Evolutionary conservation across 2,888 invertebrate genomes (phyloP).

Genomic region (Dolichopus griseipennis): DNA sequence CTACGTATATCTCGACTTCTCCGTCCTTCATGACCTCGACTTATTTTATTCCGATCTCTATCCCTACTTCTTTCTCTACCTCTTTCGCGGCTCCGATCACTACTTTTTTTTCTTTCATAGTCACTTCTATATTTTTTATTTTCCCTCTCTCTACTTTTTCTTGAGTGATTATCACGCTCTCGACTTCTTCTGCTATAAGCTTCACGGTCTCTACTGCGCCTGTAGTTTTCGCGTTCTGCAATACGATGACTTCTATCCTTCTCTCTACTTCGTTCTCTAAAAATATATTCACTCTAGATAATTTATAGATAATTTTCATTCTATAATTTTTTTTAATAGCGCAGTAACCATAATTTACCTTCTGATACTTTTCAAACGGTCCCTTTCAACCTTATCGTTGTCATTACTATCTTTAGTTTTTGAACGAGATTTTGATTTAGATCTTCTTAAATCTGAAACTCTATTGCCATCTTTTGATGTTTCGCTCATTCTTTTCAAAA

Average conservation of each 20-base stretch:
- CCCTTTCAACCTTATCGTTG: constrained; percentile 14
- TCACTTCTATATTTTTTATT: constrained; percentile 20
- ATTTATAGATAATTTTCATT: too few species aligned
- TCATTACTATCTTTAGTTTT: not conserved
- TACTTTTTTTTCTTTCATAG: constrained; percentile 25
- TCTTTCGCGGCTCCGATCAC: constrained; percentile 35
- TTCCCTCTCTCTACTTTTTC: constrained; percentile 25
- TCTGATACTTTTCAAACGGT: constrained; percentile 29
- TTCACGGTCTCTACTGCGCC: constrained; percentile 38
- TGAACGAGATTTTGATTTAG: not conserved
- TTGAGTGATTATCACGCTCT: constrained; percentile 17
- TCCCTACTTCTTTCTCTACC: constrained; percentile 41
- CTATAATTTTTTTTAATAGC: not conserved
- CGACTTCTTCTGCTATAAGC: constrained; percentile 23
- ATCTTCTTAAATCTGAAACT: not conserved
- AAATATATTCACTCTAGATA: not conserved
- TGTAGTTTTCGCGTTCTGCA: constrained; percentile 26
- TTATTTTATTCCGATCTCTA: constrained; percentile 41
- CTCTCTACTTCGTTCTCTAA: not conserved
- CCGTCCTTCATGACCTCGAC: constrained; percentile 36
- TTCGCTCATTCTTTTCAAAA: not conserved
- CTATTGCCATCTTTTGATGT: not conserved
- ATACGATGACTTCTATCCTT: constrained; percentile 23
- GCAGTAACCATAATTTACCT: not conserved
- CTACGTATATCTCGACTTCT: constrained; percentile 30